phyloP scores from a whole-genome alignment of 2,113 vertebrate genomes.

The Gadus chalcogrammus region DNA sequence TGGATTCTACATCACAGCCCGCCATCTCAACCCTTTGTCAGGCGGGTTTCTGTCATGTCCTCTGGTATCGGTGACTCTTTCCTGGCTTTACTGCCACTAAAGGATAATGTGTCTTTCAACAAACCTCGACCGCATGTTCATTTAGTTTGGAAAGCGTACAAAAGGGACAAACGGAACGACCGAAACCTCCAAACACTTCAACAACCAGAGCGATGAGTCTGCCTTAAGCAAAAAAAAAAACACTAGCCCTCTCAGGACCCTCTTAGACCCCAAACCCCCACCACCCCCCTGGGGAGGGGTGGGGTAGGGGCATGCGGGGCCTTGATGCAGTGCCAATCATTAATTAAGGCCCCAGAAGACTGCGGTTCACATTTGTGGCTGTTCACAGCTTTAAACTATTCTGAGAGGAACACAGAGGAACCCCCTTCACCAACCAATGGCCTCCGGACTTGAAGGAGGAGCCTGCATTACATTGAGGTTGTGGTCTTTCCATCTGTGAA shows the following conservation, averaged over 20 bases:
- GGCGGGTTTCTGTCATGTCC: slow-evolving; percentile 37
- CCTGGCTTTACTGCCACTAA: slow-evolving; percentile 32
- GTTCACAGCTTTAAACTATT: slow-evolving; percentile 4
- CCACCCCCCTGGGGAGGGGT: slow-evolving; percentile 1
- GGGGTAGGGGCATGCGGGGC: neutral
- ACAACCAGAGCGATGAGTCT: slow-evolving; percentile 20
- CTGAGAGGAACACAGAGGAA: neutral
- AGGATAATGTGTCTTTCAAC: slow-evolving; percentile 16
- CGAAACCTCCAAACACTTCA: slow-evolving; percentile 24
- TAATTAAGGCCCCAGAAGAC: slow-evolving; percentile 27
- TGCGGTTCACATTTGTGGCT: no score
- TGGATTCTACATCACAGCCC: slow-evolving; percentile 25
- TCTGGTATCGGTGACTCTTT: slow-evolving; percentile 16
- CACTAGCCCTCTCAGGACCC: no score
- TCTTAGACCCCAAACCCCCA: slow-evolving; percentile 2
- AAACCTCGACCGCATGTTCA: no score
- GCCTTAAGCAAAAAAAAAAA: no score
- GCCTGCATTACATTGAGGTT: no score
- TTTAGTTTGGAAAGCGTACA: no score
- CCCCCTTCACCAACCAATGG: no score
- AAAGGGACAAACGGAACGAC: neutral
- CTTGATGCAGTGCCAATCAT: slow-evolving; percentile 8
- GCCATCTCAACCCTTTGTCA: slow-evolving; percentile 25
- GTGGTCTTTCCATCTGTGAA: no score
- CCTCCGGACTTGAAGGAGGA: no score